Evolutionary conservation across 2,888 invertebrate genomes (phyloP), one percentile per base, ranked within the genome.

Genomic region (Eucera pruinosa): DNA sequence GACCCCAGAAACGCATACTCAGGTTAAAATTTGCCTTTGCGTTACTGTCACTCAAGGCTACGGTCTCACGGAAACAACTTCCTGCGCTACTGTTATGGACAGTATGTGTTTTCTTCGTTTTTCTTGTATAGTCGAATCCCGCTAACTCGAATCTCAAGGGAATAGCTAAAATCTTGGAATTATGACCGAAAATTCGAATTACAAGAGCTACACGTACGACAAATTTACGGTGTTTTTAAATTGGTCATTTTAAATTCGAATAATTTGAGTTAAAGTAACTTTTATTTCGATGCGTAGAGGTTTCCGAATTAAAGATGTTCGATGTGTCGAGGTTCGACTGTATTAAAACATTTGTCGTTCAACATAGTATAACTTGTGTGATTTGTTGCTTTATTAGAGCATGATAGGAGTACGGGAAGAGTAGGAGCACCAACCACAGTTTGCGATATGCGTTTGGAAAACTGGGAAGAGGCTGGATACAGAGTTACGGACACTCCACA

Each of bases 51-150:
- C 97, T 72, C 97, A 98, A 90, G 99, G 99, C 61, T 99, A 99
- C 93, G 99, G 99, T 1, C 95, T 99, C 78, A 99, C 99, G 0
- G 99, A 99, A 94, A 98, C 99, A 18, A 97, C 97, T 83, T 98
- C 98, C 0, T 97, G 97, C 89, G 98, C 98, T 62, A 95, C 96
- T 75, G 96, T 97, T 65, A 96, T 96, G 96, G 96, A 96, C 92
- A 92, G 95, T 95, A 92, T 93, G 94, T 93, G 39, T 43, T 30
- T 27, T n/a, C 27, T 1, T 23, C n/a, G 45, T 41, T 4, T 18
- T 5, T 41, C n/a, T n/a, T n/a, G n/a, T n/a, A n/a, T n/a, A n/a
- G n/a, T n/a, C n/a, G n/a, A n/a, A n/a, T n/a, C n/a, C n/a, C n/a
- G n/a, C n/a, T n/a, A n/a, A n/a, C n/a, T n/a, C n/a, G n/a, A n/a